Conservation (phyloP, 1,140 invertebrate species). For the Drosophila mauritiana region DNA sequence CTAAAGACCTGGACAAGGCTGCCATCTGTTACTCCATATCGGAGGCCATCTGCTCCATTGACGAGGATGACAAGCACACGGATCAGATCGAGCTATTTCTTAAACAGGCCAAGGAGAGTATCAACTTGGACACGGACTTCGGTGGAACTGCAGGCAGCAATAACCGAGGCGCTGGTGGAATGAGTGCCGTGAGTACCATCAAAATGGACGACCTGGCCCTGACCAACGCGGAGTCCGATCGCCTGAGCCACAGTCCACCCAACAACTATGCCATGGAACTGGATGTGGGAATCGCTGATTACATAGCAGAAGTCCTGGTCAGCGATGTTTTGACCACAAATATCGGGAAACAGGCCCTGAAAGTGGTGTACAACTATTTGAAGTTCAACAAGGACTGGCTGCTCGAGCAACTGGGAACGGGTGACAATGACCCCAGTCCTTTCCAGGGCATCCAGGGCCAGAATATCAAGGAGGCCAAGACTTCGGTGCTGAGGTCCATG, state of each 20-base stretch:
- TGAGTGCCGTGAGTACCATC: slow-evolving; percentile 78
- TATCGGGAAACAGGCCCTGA: slow-evolving; percentile 86
- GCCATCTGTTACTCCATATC: slow-evolving; percentile 87
- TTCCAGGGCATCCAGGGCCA: slow-evolving; percentile 78
- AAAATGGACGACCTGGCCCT: slow-evolving; percentile 83
- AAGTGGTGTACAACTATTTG: slow-evolving; percentile 88
- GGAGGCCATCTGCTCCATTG: slow-evolving; percentile 91
- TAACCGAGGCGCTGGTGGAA: slow-evolving; percentile 51
- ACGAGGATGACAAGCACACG: slow-evolving; percentile 90
- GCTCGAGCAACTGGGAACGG: slow-evolving; percentile 86
- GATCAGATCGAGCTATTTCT: slow-evolving; percentile 88
- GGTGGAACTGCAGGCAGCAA: slow-evolving; percentile 31
- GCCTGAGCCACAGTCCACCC: slow-evolving; percentile 73
- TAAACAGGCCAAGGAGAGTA: slow-evolving; percentile 85
- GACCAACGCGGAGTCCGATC: slow-evolving; percentile 70
- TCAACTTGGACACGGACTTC: slow-evolving; percentile 72
- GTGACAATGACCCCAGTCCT: slow-evolving; percentile 73
- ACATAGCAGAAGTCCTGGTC: slow-evolving; percentile 86
- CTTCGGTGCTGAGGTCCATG: slow-evolving; percentile 88
- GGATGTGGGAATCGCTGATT: slow-evolving; percentile 85
- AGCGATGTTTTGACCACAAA: slow-evolving; percentile 86
- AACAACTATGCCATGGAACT: slow-evolving; percentile 82
- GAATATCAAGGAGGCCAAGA: slow-evolving; percentile 86
- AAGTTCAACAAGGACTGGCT: slow-evolving; percentile 89
- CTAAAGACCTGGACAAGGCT: slow-evolving; percentile 59